phyloP scores from a whole-genome alignment of 2,113 vertebrate genomes.

The Xiphorhynchus elegans region DNA sequence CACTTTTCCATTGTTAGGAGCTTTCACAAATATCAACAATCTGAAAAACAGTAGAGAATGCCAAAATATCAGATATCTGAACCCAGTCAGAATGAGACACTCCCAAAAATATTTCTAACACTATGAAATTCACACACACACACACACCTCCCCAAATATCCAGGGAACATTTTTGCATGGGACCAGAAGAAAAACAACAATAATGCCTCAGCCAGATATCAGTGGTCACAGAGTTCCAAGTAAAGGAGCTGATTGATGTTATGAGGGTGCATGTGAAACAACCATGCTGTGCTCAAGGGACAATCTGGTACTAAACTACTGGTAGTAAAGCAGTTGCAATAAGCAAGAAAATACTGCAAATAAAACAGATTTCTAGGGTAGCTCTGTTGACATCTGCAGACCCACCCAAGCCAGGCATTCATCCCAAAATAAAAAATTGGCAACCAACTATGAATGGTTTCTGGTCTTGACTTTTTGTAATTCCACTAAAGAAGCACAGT shows the following conservation, averaged over 20 bases:
- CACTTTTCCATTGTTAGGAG: neutral
- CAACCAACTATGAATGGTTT: slow-evolving; percentile 18
- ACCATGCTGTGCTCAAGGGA: neutral
- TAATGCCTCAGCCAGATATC: neutral
- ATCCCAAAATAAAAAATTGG: slow-evolving; percentile 56
- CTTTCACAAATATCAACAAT: neutral
- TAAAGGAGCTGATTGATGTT: neutral
- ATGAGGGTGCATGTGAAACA: neutral
- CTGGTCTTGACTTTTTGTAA: slow-evolving; percentile 52
- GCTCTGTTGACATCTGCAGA: slow-evolving; percentile 14
- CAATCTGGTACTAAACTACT: neutral
- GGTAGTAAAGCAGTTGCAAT: neutral
- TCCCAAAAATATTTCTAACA: neutral
- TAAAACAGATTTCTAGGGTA: neutral
- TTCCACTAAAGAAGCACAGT: slow-evolving; percentile 11
- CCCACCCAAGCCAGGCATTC: slow-evolving; percentile 42
- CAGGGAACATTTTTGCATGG: neutral
- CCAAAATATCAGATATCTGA: neutral
- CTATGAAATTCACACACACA: neutral
- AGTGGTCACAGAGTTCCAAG: neutral
- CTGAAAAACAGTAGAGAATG: neutral
- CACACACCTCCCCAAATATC: neutral
- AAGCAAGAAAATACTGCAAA: neutral
- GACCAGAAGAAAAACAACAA: neutral
- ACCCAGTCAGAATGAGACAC: neutral